Base-by-base conservation (phyloP, 2,797 vertebrate species). In the Acropternis orthonyx region DNA sequence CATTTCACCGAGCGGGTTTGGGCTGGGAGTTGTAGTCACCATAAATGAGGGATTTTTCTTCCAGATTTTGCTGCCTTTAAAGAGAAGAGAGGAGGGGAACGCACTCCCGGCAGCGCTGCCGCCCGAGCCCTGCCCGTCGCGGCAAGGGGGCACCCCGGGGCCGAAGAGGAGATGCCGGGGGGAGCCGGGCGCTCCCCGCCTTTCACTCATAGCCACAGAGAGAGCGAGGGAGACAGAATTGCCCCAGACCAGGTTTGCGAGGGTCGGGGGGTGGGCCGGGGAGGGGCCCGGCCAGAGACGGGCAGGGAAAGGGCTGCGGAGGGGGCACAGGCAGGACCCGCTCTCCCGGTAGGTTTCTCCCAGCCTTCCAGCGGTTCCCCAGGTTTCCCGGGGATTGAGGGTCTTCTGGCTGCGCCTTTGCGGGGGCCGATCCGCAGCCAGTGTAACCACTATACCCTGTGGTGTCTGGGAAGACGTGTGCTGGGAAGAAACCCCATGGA, bases 1-100 rank as follows among this genome's bases (percentile, higher is more conserved):
- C 96, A 95, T 98, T 97, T 97, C 92, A 92, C 95, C 84, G 93
- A 97, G 95, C 93, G 94, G 95, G 95, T 95, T 92, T 85, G 93
- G 90, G 55, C 39, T 95, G 92, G 94, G 96, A 95, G 92, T 94
- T 93, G 83, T 48, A 97, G 94, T 89, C 95, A 83, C 93, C 95
- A 96, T 97, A 97, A 97, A 96, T 89, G 88, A 97, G 96, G 96
- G 96, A 95, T 96, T 97, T 97, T 97, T 96, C 79, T 95, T 96
- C 72, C 97, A 97, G 96, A 97, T 96, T 96, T 96, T 96, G 94
- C 96, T 88, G 93, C 91, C 73, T 66, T 95, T 96, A 81, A 90
- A 94, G 92, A 74, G 88, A 92, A 91, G 89, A 94, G 81, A 80
- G 77, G 91, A 95, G 82, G 86, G 91, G 49, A 92, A 94, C 44